Evolutionary conservation across 2,797 vertebrate genomes (phyloP), one percentile per base, ranked within the genome.

Genomic region (Microctenopoma steveboyesi): DNA sequence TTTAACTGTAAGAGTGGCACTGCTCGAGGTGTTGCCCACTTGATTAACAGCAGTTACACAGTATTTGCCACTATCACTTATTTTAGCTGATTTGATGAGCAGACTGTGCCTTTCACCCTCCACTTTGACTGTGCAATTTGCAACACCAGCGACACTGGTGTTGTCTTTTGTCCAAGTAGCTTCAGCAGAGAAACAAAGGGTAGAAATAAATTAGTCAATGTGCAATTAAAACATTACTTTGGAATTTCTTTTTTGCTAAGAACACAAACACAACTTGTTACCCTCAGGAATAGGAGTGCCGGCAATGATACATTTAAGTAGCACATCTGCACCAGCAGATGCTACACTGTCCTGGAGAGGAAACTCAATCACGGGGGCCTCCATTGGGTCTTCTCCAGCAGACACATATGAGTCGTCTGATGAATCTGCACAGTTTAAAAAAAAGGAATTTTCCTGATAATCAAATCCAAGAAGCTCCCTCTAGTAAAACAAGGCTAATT

Each of bases 401-500:
- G 98, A 99, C 73, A 98, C 95, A 0, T 99, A 99, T 12, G 97
- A 99, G 84, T 99, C 98, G 0, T 99, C 98, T 0, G 98, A 99
- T 45, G 98, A 99, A 89, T 99, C 97, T 98, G 91, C 63, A 83
- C 58, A 62, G 54, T 78, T 74, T 60, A 22, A 64, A 22, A 74
- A 39, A 64, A 74, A 68, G 58, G 69, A 0, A 64, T 61, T 74
- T 39, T 18, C 16, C 2, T 1, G 0, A 7, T 60, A n/a, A 25
- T 63, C 5, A 52, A 69, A 62, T 46, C 10, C 49, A 9, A 33
- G 16, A 71, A 67, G 18, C 0, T 7, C 37, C 12, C 15, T 56
- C 7, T 13, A 1, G 30, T 33, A 18, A 39, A 15, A 18, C 57
- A 43, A 52, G 2, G 15, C n/a, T 27, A 43, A 59, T 10, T 57